Conservation (phyloP, 2,888 invertebrate species). For the Ligdia adustata region DNA sequence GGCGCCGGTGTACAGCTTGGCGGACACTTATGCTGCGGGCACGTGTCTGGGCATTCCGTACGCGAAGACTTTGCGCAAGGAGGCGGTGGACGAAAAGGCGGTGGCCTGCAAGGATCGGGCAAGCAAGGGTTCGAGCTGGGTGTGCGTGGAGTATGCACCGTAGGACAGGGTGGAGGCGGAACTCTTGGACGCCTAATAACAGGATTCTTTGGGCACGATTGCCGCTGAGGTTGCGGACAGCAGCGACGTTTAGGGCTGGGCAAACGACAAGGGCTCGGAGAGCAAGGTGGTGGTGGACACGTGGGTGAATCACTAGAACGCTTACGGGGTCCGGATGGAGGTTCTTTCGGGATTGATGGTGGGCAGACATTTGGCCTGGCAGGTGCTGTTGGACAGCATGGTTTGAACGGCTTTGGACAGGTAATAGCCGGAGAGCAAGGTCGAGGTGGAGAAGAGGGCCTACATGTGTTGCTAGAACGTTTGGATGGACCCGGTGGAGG, state of each 20-base stretch:
- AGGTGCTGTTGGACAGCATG: neutral
- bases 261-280: neutral
- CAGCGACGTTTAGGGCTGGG: neutral
- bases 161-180: constrained; percentile 2
- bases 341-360: neutral
- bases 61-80: neutral
- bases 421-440: too few relatives aligned
- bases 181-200: neutral
- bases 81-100: neutral
- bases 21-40: neutral
- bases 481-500: too few relatives aligned
- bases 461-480: too few relatives aligned
- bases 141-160: neutral
- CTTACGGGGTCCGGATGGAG: neutral
- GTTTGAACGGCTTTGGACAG: too few relatives aligned
- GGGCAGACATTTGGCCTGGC: neutral
- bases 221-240: neutral
- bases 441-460: too few relatives aligned
- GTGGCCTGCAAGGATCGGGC: neutral
- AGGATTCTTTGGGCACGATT: neutral
- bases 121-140: neutral
- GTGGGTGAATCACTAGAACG: neutral
- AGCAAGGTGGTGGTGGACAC: constrained; percentile 1
- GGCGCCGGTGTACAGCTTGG: neutral
- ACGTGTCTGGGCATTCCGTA: neutral